Evolutionary conservation across 2,113 vertebrate genomes (phyloP).

Genomic region (Ramphastos sulfuratus): DNA sequence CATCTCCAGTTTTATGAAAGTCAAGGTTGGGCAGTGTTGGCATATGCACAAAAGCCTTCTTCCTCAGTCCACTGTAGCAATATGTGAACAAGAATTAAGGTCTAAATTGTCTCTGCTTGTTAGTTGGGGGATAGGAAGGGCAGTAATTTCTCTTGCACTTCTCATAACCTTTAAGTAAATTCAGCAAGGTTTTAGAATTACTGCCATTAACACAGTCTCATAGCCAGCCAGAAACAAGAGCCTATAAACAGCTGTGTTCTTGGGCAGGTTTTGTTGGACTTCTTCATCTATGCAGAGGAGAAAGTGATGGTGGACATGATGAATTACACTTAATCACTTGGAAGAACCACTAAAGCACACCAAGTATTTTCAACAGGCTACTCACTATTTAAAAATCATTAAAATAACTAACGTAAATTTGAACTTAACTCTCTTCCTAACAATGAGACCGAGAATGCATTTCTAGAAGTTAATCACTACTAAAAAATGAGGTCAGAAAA

Average conservation of each 20-base stretch:
- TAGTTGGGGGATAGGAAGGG: background rate
- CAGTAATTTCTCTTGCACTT: background rate
- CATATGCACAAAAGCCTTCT: conserved; percentile 96
- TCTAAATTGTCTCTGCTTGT: background rate
- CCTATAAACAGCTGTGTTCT: background rate
- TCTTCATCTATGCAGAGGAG: background rate
- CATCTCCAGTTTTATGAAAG: conserved; percentile 91
- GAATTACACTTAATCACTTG: background rate
- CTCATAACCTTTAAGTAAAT: background rate
- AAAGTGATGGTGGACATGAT: background rate
- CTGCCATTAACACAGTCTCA: background rate
- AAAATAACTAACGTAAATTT: background rate
- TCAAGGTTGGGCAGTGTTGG: conserved; percentile 94
- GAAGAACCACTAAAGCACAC: background rate
- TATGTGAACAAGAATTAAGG: conserved; percentile 91
- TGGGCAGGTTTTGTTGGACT: background rate
- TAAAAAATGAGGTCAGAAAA: background rate
- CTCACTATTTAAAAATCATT: background rate
- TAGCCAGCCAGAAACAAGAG: background rate
- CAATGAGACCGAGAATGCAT: background rate
- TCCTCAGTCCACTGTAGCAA: conserved; percentile 98
- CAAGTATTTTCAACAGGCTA: background rate
- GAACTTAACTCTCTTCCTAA: background rate
- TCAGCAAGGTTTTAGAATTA: background rate
- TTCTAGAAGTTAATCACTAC: background rate